Evolutionary conservation across 2,888 invertebrate genomes (phyloP).

Genomic region (Troides helena): DNA sequence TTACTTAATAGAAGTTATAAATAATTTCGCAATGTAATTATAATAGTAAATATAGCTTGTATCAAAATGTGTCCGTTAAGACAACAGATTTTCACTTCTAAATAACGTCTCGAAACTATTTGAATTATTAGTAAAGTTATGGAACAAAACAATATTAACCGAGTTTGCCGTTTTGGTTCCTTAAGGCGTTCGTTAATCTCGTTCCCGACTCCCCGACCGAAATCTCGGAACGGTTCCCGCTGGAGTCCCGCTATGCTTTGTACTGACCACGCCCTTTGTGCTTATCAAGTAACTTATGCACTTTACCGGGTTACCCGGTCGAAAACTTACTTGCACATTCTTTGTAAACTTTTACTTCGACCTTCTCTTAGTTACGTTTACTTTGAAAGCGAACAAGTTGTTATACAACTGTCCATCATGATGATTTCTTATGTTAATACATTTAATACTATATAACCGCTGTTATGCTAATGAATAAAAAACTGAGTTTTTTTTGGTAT

Average conservation of each 20-base stretch:
- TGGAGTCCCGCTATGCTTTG: constrained; percentile 12
- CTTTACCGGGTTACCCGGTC: constrained; percentile 20
- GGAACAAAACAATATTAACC: constrained; percentile 8
- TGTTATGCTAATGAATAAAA: no score
- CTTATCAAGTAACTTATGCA: constrained; percentile 11
- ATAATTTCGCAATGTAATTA: not conserved
- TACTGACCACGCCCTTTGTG: constrained; percentile 13
- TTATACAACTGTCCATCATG: no score
- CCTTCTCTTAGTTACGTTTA: constrained; percentile 2
- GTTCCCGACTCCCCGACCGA: not conserved
- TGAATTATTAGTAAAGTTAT: constrained; percentile 2
- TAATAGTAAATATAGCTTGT: not conserved
- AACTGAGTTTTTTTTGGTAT: no score
- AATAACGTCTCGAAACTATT: not conserved
- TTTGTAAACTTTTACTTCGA: constrained; percentile 2
- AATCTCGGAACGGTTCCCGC: constrained; percentile 10
- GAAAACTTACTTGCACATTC: constrained; percentile 13
- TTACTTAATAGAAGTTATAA: not conserved
- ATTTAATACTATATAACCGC: no score
- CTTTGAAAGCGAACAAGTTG: not conserved
- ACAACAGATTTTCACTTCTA: constrained; percentile 2
- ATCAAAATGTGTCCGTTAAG: not conserved
- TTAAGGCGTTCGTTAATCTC: constrained; percentile 16
- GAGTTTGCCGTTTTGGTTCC: constrained; percentile 7
- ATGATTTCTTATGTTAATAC: no score